Conservation (phyloP, 30 jellyfish, hydroid and myxozoan species). For the Chrysaora quinquecirrha region DNA sequence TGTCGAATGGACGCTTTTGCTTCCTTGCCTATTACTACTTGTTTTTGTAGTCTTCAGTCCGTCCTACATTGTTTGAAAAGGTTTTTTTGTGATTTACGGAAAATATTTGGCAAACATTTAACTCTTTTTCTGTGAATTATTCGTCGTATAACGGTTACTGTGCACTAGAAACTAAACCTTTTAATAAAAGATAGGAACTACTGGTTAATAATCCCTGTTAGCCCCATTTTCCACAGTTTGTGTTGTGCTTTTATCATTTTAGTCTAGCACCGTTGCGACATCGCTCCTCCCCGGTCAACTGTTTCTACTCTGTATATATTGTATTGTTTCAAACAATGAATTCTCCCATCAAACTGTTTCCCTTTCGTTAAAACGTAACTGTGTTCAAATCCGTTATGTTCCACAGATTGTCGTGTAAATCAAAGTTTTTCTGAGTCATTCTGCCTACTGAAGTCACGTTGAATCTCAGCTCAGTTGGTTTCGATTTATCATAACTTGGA, state of each 20-base stretch:
- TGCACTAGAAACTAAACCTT: too few species aligned
- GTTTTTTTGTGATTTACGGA: too few species aligned
- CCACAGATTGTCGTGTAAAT: neutral
- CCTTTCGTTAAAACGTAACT: neutral
- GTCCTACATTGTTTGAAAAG: too few species aligned
- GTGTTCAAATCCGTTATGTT: conserved; percentile 12
- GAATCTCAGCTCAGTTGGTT: neutral
- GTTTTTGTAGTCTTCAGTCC: too few species aligned
- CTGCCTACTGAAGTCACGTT: neutral
- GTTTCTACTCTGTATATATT: neutral
- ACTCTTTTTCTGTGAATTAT: too few species aligned
- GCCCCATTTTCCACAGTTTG: neutral
- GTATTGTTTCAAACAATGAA: neutral
- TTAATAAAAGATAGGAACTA: too few species aligned
- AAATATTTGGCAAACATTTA: too few species aligned
- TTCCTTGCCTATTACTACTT: too few species aligned
- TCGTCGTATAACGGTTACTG: too few species aligned
- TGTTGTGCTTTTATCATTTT: neutral
- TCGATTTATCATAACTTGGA: too few species aligned
- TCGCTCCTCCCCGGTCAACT: neutral
- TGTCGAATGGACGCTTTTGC: too few species aligned
- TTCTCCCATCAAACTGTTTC: neutral
- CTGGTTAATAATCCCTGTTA: too few species aligned
- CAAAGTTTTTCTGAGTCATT: neutral
- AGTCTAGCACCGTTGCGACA: neutral